These are phyloP conservation scores for Sternotherus odoratus DNA, from an alignment of 2,797 vertebrate genomes.

Conservation along the genomic window DNA sequence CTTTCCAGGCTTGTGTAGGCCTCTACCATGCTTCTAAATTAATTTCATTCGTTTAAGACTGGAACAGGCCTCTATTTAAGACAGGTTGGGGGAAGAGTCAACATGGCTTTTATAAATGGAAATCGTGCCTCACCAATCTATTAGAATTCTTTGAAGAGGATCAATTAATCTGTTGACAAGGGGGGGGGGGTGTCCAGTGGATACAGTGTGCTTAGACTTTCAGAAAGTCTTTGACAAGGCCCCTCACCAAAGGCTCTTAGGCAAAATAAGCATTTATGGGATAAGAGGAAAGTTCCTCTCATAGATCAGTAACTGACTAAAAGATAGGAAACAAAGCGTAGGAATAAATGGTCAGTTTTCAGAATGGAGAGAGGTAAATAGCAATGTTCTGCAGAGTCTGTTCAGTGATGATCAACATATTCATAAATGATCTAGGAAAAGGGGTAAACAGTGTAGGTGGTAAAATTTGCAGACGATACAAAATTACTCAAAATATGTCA, in stretches of 20 bases:
- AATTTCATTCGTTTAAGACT: not conserved
- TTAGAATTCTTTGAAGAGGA: not conserved
- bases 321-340: too few species aligned
- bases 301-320: too few species aligned
- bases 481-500: too few species aligned
- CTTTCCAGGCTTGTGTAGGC: not conserved
- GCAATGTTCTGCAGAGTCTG: too few species aligned
- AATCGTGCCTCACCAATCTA: not conserved
- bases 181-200: not conserved
- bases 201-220: not conserved
- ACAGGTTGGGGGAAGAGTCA: not conserved
- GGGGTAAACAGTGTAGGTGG: too few species aligned
- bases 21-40: not conserved
- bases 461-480: too few species aligned
- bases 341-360: too few species aligned
- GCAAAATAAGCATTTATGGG: not conserved
- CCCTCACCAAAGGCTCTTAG: not conserved
- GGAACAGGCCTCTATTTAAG: not conserved
- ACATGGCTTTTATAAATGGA: not conserved
- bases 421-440: too few species aligned
- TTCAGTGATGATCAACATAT: too few species aligned
- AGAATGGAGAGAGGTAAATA: too few species aligned
- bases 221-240: not conserved
- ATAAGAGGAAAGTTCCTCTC: too few species aligned
- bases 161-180: not conserved